Conservation (phyloP, 2,888 invertebrate species). For the Andrena dorsata region DNA sequence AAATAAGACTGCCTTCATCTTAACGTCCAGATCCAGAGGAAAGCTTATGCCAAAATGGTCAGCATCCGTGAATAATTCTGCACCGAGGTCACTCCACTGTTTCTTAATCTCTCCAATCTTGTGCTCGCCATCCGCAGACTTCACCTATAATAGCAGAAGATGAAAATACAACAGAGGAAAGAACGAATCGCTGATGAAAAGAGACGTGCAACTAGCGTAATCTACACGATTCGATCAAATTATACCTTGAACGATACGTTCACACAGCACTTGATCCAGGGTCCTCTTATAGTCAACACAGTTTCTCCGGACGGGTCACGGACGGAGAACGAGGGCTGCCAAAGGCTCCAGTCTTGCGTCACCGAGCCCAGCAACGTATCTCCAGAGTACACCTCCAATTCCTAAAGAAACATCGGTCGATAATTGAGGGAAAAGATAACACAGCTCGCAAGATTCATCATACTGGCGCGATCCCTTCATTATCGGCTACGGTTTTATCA, state of each 20-base stretch:
- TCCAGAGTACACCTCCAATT: conserved; percentile 90
- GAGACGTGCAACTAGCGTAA: background rate
- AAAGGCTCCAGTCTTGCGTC: conserved; percentile 92
- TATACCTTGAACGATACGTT: conserved; percentile 90
- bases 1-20: conserved; percentile 92
- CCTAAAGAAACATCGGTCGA: conserved; percentile 84
- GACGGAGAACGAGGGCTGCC: conserved; percentile 90
- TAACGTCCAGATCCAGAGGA: conserved; percentile 94
- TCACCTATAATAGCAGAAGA: conserved; percentile 86
- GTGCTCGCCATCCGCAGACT: conserved; percentile 91
- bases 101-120: conserved; percentile 95
- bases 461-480: too few species aligned
- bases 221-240: background rate
- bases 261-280: conserved; percentile 89
- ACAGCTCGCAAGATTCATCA: background rate
- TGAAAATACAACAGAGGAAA: background rate
- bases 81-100: conserved; percentile 93
- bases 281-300: conserved; percentile 93
- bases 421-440: background rate
- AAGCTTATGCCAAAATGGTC: conserved; percentile 97
- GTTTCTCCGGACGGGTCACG: conserved; percentile 91
- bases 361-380: conserved; percentile 90
- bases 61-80: conserved; percentile 94
- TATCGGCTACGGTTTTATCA: too few species aligned
- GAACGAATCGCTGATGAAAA: background rate